A percentile compares a stretch with the other conserved stretches of the same genome.
Evolutionary conservation across 2,797 vertebrate species (phyloP).

Genomic region (Ctenochaetus hawaiiensis): DNA sequence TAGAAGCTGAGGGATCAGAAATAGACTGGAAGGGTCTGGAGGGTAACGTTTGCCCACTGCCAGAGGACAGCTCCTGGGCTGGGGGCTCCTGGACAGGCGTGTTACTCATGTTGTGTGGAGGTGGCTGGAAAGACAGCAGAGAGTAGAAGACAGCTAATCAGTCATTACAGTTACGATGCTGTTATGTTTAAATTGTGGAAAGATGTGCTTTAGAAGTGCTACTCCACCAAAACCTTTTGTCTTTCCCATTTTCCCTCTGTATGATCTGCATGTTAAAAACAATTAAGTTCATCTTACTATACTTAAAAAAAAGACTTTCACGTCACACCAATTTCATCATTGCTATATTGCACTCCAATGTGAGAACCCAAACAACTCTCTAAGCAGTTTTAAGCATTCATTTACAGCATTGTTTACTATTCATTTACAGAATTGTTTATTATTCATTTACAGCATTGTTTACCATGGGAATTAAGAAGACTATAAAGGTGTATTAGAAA

Average conservation of each 20-base stretch:
- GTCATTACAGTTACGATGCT: not conserved
- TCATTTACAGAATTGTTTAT: no score
- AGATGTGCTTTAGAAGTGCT: not conserved
- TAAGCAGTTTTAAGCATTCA: not conserved
- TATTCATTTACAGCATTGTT: no score
- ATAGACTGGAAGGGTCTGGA: slow-evolving; percentile 72
- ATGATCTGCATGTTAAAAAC: not conserved
- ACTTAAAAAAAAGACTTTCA: not conserved
- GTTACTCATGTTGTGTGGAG: slow-evolving; percentile 86
- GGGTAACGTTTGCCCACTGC: slow-evolving; percentile 81
- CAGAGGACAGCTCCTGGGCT: slow-evolving; percentile 78
- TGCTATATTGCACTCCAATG: not conserved
- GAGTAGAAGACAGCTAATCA: not conserved
- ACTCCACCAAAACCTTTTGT: not conserved
- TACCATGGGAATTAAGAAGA: no score
- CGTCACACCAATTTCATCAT: not conserved
- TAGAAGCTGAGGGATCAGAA: slow-evolving; percentile 87
- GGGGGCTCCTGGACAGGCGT: slow-evolving; percentile 82
- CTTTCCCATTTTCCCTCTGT: no score
- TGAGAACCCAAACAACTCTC: not conserved
- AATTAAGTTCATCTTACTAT: not conserved
- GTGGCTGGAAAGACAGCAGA: slow-evolving; percentile 43
- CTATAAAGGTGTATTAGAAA: no score
- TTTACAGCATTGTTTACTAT: not conserved
- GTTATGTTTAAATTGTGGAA: not conserved